These are phyloP conservation scores for Euleptes europaea DNA, from an alignment of 2,113 vertebrate genomes.

Conservation along the genomic window DNA sequence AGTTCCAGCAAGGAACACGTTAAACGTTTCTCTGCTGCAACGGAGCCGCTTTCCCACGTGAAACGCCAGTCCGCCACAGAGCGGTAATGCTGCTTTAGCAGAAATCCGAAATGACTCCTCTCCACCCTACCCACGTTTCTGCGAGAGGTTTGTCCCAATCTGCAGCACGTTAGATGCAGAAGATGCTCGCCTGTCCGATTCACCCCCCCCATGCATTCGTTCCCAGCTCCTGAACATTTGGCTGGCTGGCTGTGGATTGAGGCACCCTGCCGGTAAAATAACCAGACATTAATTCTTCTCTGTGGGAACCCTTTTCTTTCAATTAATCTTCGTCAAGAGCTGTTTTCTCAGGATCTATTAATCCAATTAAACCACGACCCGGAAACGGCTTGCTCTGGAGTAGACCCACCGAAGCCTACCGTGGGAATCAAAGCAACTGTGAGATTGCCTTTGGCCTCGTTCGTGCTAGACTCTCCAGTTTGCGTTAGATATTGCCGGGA, in stretches of 20 bases:
- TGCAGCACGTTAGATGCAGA: conserved; percentile 8
- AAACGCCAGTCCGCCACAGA: too few relatives aligned
- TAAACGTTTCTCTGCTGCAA: background rate
- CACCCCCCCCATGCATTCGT: background rate
- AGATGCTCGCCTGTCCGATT: conserved; percentile 24
- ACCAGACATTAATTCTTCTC: conserved; percentile 37
- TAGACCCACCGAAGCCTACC: background rate
- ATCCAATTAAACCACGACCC: conserved; percentile 37
- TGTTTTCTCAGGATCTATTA: conserved; percentile 52
- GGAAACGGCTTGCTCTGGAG: background rate
- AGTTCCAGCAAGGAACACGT: background rate
- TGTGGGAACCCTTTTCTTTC: conserved; percentile 13
- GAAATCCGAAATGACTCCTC: background rate
- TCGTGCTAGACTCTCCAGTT: too few relatives aligned
- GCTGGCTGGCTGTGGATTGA: conserved; percentile 39
- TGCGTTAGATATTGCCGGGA: too few relatives aligned
- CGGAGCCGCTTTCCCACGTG: too few relatives aligned
- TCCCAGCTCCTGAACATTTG: conserved; percentile 45
- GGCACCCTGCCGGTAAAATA: conserved; percentile 32
- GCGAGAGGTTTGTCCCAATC: background rate
- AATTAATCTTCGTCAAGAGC: conserved; percentile 40
- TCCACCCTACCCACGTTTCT: background rate
- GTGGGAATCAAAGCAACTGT: background rate
- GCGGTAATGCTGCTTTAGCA: background rate
- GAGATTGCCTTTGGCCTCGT: background rate